Evolutionary conservation across 2,797 vertebrate species (phyloP), one percentile per base, ranked within the genome.

Genomic region (Urosaurus nigricauda): DNA sequence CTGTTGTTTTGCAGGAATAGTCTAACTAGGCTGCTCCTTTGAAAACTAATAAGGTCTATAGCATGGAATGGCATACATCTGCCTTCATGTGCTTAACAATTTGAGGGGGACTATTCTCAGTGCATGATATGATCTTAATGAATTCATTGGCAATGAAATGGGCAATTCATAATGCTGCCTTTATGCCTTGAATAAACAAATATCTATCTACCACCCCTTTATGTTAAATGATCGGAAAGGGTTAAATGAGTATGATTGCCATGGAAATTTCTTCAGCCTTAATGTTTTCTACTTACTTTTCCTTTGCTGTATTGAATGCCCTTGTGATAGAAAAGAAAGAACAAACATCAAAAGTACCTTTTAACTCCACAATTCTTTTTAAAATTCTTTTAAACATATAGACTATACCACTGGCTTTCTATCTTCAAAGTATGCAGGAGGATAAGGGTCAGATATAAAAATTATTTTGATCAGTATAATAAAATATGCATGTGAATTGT

Each of bases 301-400:
- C 90, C 93, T 96, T 86, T 90, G 92, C 95, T 95, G 90, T 93
- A 92, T 92, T 85, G 73, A 96, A 97, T 97, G 97, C 91, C 97
- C 97, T 97, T 97, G 97, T 95, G 93, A 96, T 94, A 95, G 95
- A 95, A 96, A 90, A 95, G 95, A 96, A 96, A 96, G 97, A 97
- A 96, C 96, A 97, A 97, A 97, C 97, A 97, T 97, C 97, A 97
- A 97, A 97, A 96, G 96, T 96, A 95, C 92, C 97, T 97, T 97
- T 97, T 96, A 97, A 97, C 96, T 97, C 96, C 19, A 85, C 95
- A 95, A 97, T 97, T 97, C 96, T 97, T 97, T 97, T 96, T 96
- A 97, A 97, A 96, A 96, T 96, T 97, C 96, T 97, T 68, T 97
- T 97, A 97, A 96, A 97, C 95, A 96, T 97, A 96, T 96, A 96